Evolutionary conservation across 2,113 vertebrate genomes (phyloP), one percentile per base, ranked within the genome.

Genomic region (Gadus chalcogrammus): DNA sequence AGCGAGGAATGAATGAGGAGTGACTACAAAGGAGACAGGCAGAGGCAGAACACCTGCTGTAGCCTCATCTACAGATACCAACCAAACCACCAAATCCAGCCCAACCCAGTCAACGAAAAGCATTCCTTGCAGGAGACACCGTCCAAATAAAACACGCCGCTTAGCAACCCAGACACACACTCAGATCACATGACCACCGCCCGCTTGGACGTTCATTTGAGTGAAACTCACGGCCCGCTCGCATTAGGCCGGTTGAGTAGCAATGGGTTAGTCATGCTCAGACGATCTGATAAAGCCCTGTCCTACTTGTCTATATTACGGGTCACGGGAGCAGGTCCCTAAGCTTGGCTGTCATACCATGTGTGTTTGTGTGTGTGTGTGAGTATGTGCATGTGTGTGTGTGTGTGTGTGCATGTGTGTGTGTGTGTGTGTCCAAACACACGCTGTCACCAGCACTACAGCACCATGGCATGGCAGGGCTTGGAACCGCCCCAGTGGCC

Each of bases 401-500:
- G 28, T 31, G 28, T 5, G 28, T 31, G 28, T 2, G 2, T 48
- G 42, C 1, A 5, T 12, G 42, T 7, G 42, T 48, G 42, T 48
- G 42, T 48, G 42, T 48, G 42, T 48, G 42, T 48, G 42, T 48
- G 42, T 31, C 28, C 5, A 48, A 11, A 12, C 42, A 20, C 22
- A 72, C 31, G 60, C 70, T 64, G 53, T 68, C 70, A 79, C 72
- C 72, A 35, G 31, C 31, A 35, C 31, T 35, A 35, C 31, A 35
- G 31, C 31, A 68, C 53, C 64, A 64, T 61, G 67, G 69, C 61
- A 64, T 20, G 20, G 20, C 20, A 20, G 20, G 59, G 64, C 56
- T 73, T 75, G 67, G 56, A 79, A 69, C 64, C 53, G 55, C 72
- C 24, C 73, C 69, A 82, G 27, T 68, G 75, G 18, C 64, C n/a